A percentile compares a stretch with the other conserved stretches of the same genome.
phyloP scores from a whole-genome alignment of 2,113 vertebrate genomes.

The Oryctolagus cuniculus region mOryCun1.1 NC_091438.1:50593001-50593500 shows the following conservation, averaged over 20 bases:
- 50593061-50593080: not conserved
- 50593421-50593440: not conserved
- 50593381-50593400: not conserved
- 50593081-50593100: not conserved
- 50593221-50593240: not conserved
- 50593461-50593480: not conserved
- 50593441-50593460: constrained; percentile 6
- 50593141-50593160: not conserved
- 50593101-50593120: not conserved
- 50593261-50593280: not conserved
- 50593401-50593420: not conserved
- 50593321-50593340: not conserved
- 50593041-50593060: too few relatives aligned
- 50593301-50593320: not conserved
- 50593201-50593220: not conserved
- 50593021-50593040: not conserved
- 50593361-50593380: not conserved
- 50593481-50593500: not conserved
- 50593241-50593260: not conserved
- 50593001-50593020: constrained; percentile 87
- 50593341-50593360: not conserved
- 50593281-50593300: not conserved
- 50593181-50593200: not conserved
- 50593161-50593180: not conserved
- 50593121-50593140: not conserved